Base-by-base conservation (phyloP, 2,888 invertebrate genomes). In the Boloria euphrosyne region DNA sequence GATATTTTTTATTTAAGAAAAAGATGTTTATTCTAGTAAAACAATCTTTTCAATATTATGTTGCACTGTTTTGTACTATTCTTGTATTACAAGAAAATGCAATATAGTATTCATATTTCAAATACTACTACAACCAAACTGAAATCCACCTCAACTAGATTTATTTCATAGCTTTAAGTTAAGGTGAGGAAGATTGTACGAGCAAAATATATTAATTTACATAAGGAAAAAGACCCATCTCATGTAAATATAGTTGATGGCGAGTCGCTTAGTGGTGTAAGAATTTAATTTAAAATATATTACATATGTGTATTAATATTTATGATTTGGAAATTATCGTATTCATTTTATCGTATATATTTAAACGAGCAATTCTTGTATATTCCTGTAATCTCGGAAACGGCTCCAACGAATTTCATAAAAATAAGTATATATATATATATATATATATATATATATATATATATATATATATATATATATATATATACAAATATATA, bases 101-200 rank as follows among this genome's bases (percentile, higher is more conserved):
- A 71, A 74, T 73, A 59, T 65, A 67, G 55, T 70, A 67, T 59
- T 13, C 31, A 54, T 17, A 22, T 65, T 75, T 74, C 62, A 80
- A 82, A 84, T 87, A 89, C 90, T 89, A 80, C 78, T 89, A 89
- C 90, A 90, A 90, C 90, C 90, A 72, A 82, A 79, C 75, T 76
- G 71, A 80, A 89, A 87, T 81, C 90, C 89, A 88, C 88, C 88
- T 88, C 88, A 87, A 78, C 59, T 84, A 73, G 70, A 43, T 64
- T 54, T 49, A 59, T 57, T 46, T 13, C 22, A 17, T 57, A 59
- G 59, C 13, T 47, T 53, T 66, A 71, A 67, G 31, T 10, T 49
- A 54, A 50, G 49, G 10, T 38, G 38, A 49, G 17, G n/a, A 18
- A 18, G 14, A 38, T 22, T n/a, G n/a, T n/a, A n/a, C n/a, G n/a